phyloP scores from a whole-genome alignment of 2,113 vertebrate genomes.

The Acrocephalus arundinaceus region DNA sequence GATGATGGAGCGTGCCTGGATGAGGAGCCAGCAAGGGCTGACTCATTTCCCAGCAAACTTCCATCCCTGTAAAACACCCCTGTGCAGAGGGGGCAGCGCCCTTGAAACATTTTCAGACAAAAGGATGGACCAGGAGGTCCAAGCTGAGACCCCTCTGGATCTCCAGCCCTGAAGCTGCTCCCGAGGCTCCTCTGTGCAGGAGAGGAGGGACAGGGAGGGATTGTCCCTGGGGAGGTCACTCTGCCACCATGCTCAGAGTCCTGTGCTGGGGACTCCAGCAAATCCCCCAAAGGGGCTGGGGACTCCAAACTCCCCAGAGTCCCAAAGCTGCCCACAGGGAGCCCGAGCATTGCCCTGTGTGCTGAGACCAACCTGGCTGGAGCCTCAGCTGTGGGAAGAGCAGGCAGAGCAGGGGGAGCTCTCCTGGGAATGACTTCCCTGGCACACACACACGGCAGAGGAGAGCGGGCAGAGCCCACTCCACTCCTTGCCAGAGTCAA shows the following conservation, averaged over 20 bases:
- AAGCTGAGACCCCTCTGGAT: neutral
- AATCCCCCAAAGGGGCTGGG: neutral
- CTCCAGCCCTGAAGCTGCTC: neutral
- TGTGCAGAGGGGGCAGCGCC: neutral
- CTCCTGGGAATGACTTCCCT: neutral
- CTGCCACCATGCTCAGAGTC: rapidly evolving
- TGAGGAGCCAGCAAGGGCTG: neutral
- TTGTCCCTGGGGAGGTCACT: neutral
- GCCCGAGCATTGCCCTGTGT: neutral
- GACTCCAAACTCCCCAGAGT: neutral
- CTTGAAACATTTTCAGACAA: neutral
- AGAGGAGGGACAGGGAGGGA: neutral
- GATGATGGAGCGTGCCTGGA: neutral
- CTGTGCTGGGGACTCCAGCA: neutral
- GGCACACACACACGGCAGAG: neutral
- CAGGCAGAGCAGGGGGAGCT: rapidly evolving
- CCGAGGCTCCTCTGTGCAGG: neutral
- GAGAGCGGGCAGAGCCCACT: neutral
- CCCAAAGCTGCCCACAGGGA: rapidly evolving
- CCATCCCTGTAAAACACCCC: neutral
- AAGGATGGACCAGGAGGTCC: neutral
- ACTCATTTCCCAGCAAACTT: neutral
- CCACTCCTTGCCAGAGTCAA: rapidly evolving
- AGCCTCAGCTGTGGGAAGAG: neutral
- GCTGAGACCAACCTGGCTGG: neutral